Evolutionary conservation across 1,140 invertebrate genomes (phyloP).

Genomic region (Bombus breviceps): DNA sequence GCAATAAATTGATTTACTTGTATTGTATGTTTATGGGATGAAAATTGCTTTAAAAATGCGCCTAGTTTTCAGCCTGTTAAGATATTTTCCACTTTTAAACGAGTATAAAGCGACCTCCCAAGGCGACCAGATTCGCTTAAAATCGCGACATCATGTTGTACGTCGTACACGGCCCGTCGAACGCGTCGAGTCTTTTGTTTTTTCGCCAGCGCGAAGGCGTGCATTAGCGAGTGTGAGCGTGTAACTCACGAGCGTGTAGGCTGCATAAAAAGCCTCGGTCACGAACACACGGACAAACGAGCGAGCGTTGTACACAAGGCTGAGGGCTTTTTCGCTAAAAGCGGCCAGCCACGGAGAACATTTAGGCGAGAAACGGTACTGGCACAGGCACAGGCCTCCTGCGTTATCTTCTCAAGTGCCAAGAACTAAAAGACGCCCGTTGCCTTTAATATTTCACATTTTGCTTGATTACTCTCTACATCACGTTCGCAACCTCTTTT

Average conservation of each 20-base stretch:
- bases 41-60: no score
- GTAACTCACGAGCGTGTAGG: not conserved
- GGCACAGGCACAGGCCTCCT: not conserved
- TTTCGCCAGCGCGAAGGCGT: not conserved
- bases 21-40: no score
- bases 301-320: conserved; percentile 2
- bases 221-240: conserved; percentile 16
- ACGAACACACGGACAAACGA: not conserved
- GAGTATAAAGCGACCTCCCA: not conserved
- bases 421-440: not conserved
- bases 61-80: no score
- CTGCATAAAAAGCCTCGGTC: conserved; percentile 1
- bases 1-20: no score
- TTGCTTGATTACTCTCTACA: conserved; percentile 26
- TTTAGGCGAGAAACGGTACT: conserved; percentile 41
- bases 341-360: conserved; percentile 54
- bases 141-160: not conserved
- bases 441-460: conserved; percentile 25
- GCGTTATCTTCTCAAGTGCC: conserved; percentile 35
- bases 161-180: not conserved
- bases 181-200: conserved; percentile 30
- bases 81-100: not conserved
- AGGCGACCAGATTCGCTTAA: not conserved
- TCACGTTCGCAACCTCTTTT: not conserved
- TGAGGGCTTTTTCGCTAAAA: conserved; percentile 59